Evolutionary conservation across 2,888 invertebrate genomes (phyloP).

Genomic region (Drymonia ruficornis): DNA sequence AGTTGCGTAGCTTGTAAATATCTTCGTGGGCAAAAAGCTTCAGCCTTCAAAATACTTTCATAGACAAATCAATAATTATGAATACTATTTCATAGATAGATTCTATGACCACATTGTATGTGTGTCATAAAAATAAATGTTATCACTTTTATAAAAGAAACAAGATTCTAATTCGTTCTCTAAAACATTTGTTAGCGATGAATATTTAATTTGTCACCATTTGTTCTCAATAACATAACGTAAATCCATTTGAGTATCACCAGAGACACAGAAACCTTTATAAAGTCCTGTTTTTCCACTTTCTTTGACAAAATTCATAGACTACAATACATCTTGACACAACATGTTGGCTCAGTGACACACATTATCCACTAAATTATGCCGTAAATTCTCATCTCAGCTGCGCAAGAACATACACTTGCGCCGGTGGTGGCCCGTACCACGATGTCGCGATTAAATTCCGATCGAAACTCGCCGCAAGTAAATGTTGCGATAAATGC

Average conservation of each 20-base stretch:
- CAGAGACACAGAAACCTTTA: conserved; percentile 4
- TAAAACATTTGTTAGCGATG: not conserved
- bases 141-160: not conserved
- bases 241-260: not conserved
- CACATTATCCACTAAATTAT: conserved; percentile 56
- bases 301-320: conserved; percentile 24
- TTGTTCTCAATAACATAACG: not conserved
- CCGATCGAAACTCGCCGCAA: conserved; percentile 10
- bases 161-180: not conserved
- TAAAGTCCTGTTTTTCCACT: conserved; percentile 16
- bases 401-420: conserved; percentile 26
- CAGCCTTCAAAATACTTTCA: too few species aligned
- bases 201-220: not conserved
- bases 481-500: conserved; percentile 12
- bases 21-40: too few species aligned
- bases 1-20: too few species aligned
- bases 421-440: conserved; percentile 30
- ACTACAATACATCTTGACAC: conserved; percentile 35
- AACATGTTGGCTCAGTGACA: conserved; percentile 50
- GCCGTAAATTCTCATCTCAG: conserved; percentile 59
- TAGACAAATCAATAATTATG: too few species aligned
- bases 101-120: too few species aligned
- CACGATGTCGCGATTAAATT: conserved; percentile 15
- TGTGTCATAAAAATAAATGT: too few species aligned
- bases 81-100: too few species aligned